These are phyloP conservation scores for Danionella cerebrum DNA, from an alignment of 2,113 vertebrate species.

Conservation along the genomic window DNA sequence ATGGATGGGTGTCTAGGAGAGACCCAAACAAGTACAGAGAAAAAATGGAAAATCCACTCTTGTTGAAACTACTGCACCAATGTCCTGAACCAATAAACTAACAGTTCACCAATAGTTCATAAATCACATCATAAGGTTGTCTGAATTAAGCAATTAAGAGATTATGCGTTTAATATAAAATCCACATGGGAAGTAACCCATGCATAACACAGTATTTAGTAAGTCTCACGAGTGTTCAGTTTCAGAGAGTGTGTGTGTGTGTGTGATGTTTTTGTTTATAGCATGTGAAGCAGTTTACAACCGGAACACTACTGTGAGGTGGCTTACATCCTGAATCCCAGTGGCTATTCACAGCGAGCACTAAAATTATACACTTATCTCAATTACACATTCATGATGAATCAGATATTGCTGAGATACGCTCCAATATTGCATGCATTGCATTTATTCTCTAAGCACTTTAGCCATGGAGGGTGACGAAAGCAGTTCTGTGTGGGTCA, in stretches of 20 bases:
- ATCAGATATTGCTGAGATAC: slow-evolving; percentile 13
- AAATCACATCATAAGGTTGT: too few relatives aligned
- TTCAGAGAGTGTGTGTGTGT: background rate
- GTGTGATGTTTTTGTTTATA: background rate
- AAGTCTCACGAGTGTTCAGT: background rate
- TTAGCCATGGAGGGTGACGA: slow-evolving; percentile 1
- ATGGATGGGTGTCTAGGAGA: too few relatives aligned
- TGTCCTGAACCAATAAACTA: too few relatives aligned
- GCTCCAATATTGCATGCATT: slow-evolving; percentile 4
- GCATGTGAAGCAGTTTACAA: background rate
- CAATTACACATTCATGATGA: slow-evolving; percentile 2
- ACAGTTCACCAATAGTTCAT: too few relatives aligned
- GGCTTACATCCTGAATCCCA: background rate
- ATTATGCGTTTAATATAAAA: too few relatives aligned
- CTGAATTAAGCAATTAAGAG: background rate
- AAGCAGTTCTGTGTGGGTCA: background rate
- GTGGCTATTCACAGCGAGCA: background rate
- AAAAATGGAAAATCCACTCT: too few relatives aligned
- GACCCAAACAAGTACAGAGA: too few relatives aligned
- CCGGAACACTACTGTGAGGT: background rate
- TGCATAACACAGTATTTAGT: background rate
- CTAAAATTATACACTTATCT: slow-evolving; percentile 22
- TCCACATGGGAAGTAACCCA: background rate
- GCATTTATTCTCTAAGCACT: background rate
- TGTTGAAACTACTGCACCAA: too few relatives aligned